A percentile compares a stretch with the other conserved stretches of the same genome.
Conservation (phyloP, 2,888 invertebrate genomes). For the Ophioninae sp. region DNA sequence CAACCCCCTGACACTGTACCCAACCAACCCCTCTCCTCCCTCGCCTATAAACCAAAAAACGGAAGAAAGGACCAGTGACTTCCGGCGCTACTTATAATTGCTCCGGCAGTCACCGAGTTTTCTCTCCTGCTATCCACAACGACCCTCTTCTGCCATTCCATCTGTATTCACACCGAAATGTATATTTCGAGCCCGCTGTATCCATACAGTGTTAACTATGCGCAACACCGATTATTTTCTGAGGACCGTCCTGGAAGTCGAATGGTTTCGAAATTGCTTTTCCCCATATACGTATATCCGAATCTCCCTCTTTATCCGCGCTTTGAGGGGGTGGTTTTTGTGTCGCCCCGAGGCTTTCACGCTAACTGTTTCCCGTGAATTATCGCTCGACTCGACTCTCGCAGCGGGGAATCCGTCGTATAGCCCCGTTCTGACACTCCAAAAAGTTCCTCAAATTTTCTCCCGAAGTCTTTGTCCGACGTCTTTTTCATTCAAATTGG, state of each 20-base stretch:
- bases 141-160: constrained; percentile 4
- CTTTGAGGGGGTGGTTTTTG: constrained; percentile 49
- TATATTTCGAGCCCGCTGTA: neutral
- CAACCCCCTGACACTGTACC: constrained; percentile 26
- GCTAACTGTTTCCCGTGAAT: constrained; percentile 73
- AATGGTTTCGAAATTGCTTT: too few species aligned
- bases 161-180: too few species aligned
- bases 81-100: constrained; percentile 77
- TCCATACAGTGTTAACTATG: too few species aligned
- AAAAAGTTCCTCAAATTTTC: constrained; percentile 12
- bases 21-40: neutral
- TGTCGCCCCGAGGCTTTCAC: constrained; percentile 69
- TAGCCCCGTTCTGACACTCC: neutral
- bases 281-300: neutral
- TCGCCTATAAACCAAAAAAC: constrained; percentile 30
- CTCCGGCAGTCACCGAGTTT: constrained; percentile 69
- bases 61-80: constrained; percentile 72
- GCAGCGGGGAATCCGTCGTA: constrained; percentile 9
- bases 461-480: neutral
- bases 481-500: neutral
- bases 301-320: neutral
- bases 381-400: constrained; percentile 62
- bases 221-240: too few species aligned
- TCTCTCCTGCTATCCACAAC: constrained; percentile 1
- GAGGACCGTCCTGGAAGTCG: too few species aligned